Base-by-base conservation (phyloP, 2,888 invertebrate species). In the Rhingia rostrata region DNA sequence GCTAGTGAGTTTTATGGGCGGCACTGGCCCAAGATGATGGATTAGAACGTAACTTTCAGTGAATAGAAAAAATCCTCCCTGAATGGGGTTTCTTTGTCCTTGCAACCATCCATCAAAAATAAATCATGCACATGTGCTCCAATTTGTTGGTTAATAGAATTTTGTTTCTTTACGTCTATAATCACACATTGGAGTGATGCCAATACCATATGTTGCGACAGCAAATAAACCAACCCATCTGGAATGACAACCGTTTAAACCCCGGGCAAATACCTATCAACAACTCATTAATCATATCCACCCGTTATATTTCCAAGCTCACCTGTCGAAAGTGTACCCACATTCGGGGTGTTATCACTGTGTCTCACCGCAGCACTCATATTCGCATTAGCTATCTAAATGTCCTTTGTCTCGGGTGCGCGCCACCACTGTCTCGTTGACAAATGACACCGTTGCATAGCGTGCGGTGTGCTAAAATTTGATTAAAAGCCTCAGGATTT, bases 1-100 rank as follows among this genome's bases (percentile, higher is more conserved):
- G 70, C 43, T 56, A 78, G 70, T 72, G 70, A 60, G 79, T 80
- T 80, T 80, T 67, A 80, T 80, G 66, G 22, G 22, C 54, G 10
- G 39, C 49, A 45, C 39, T 54, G 43, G 33, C 45, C 30, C 51
- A 30, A 45, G 39, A 73, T 80, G 79, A 80, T 67, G 54, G 66
- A 80, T 67, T 47, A 51, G 37, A 12, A 49, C 43, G 51, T 37
- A 35, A 12, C 33, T 30, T 37, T 30, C 35, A 37, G n/a, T 33
- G 37, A 49, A 41, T 33, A 33, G 12, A 7, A 3, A 33, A 4
- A n/a, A 41, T 6, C 7, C 4, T 41, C 4, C 6, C 7, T 1
- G 6, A 41, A 41, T 9, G 43, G 33, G 2, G 33, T 33, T 33
- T 22, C 22, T 22, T 22, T 22, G 22, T 22, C 22, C 22, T 22